Evolutionary conservation across 2,113 vertebrate species (phyloP).

Genomic region (Aythya baeri): DNA sequence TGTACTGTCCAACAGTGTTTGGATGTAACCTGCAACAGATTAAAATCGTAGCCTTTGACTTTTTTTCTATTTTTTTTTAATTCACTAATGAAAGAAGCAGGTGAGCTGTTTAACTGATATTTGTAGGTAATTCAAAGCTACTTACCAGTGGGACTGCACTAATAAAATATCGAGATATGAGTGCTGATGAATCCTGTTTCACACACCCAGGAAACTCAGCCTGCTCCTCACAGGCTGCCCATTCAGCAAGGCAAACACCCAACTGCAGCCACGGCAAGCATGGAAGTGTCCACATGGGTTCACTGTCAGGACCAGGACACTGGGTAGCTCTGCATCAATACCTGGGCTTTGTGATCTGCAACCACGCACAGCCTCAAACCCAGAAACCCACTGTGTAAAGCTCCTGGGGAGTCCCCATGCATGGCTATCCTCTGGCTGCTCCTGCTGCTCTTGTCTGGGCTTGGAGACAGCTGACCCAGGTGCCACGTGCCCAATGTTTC

Average conservation of each 20-base stretch:
- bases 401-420: rapidly evolving
- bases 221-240: not conserved
- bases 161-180: not conserved
- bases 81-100: not conserved
- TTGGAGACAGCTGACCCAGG: not conserved
- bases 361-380: rapidly evolving
- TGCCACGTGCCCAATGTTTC: not conserved
- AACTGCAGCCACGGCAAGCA: not conserved
- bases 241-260: not conserved
- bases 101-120: not conserved
- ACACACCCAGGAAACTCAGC: not conserved
- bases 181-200: not conserved
- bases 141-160: not conserved
- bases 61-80: not conserved
- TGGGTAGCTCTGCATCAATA: not conserved
- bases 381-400: not conserved
- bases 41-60: not conserved
- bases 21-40: not conserved
- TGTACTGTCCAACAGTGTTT: not conserved
- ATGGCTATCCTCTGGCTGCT: rapidly evolving
- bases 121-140: not conserved
- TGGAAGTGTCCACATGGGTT: rapidly evolving
- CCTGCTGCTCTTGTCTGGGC: not conserved
- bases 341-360: not conserved
- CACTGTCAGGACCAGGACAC: not conserved